Base-by-base conservation (phyloP, 2,888 invertebrate genomes). In the Portevinia maculata region DNA sequence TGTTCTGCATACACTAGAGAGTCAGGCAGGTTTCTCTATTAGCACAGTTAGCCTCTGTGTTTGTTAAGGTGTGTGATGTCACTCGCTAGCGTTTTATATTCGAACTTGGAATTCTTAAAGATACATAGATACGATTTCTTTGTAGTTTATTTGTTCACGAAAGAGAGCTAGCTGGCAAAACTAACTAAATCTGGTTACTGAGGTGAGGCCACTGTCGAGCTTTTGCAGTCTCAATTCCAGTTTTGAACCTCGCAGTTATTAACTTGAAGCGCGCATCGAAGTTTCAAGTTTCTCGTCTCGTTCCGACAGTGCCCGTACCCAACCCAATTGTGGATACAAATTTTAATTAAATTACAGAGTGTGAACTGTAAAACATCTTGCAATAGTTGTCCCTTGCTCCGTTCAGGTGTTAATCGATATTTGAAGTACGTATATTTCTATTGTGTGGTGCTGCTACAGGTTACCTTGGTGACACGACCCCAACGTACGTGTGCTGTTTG, bases 211-310 rank as follows among this genome's bases (percentile, higher is more conserved):
- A 24, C 13, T 34, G 17, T 62, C 50, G 41, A 83, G 83, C 83
- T 83, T 83, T 83, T 46, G 71, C 78, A 83, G 78, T 83, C 83
- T 83, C 78, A 44, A 78, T 83, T 83, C 83, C 83, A 73, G 83
- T 83, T 83, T 83, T 65, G 67, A 73, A 78, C 71, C 24, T 67
- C 57, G 41, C 60, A 71, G 78, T 55, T 70, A 44, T 52, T 57
- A 11, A 50, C 41, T 59, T 41, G 24, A 52, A 57, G 69, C 64
- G 62, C 75, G 64, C 70, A 59, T 64, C 44, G 52, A 17, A 62
- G 62, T 69, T 69, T 64, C 15, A 34, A 32, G 32, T 74, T 53
- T 34, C 48, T 21, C 59, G 37, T 69, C 19, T 64, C 57, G 44
- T 64, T 55, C 41, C 37, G 37, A 73, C 34, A 34, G 55, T 71